These are phyloP conservation scores for Macrosteles quadrilineatus DNA, from an alignment of 1,140 invertebrate genomes.

Conservation along the genomic window DNA sequence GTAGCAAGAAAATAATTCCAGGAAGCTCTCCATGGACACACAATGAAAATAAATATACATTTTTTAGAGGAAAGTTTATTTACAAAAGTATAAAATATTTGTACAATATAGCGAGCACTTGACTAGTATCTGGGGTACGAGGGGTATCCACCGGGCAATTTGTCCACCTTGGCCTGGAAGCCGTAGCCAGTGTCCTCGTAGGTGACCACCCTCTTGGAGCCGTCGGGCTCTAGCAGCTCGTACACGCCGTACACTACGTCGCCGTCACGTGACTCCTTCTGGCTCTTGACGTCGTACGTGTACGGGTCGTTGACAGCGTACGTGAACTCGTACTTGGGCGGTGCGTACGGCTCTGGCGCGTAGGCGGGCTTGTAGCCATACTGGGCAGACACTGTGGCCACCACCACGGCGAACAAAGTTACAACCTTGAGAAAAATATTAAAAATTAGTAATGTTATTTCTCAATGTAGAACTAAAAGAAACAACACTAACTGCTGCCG, in stretches of 20 bases:
- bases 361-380: not conserved
- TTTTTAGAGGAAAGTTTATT: too few species aligned
- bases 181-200: constrained; percentile 50
- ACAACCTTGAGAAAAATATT: too few species aligned
- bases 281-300: constrained; percentile 46
- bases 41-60: too few species aligned
- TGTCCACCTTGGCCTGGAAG: constrained; percentile 53
- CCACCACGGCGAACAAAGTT: not conserved
- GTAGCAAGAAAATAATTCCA: too few species aligned
- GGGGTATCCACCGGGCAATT: constrained; percentile 15
- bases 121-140: constrained; percentile 1
- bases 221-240: constrained; percentile 37
- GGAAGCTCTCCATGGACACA: too few species aligned
- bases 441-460: too few species aligned
- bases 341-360: constrained; percentile 37
- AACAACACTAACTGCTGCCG: too few species aligned
- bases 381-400: constrained; percentile 15
- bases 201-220: constrained; percentile 36
- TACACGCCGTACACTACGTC: constrained; percentile 31
- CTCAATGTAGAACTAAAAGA: too few species aligned
- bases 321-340: constrained; percentile 44
- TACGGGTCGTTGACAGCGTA: constrained; percentile 47
- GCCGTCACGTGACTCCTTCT: constrained; percentile 44
- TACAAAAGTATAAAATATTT: too few species aligned
- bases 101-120: not conserved